Percentiles rank a stretch among this genome's conserved stretches.
phyloP scores from a whole-genome alignment of 2,797 vertebrate genomes.

The Intellagama lesueurii region DNA sequence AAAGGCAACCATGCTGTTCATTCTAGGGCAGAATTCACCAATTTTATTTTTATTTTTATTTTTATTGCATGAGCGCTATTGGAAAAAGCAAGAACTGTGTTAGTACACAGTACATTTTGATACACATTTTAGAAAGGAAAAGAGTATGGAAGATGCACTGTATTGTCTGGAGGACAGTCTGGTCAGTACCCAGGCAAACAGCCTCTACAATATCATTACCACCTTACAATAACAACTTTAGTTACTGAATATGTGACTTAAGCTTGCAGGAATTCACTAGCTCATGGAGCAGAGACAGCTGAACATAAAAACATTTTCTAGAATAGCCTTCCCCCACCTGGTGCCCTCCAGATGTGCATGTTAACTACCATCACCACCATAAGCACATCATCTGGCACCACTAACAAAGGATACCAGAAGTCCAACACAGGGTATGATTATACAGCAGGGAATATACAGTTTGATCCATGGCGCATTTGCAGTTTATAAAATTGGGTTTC shows the following conservation, averaged over 20 bases:
- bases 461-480: too few relatives aligned
- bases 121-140: not conserved
- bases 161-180: not conserved
- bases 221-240: not conserved
- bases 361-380: not conserved
- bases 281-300: not conserved
- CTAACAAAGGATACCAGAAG: too few relatives aligned
- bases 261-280: too few relatives aligned
- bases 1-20: not conserved
- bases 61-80: not conserved
- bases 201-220: not conserved
- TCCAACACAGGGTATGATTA: too few relatives aligned
- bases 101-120: too few relatives aligned
- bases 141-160: not conserved
- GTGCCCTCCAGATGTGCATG: not conserved
- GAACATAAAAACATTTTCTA: not conserved
- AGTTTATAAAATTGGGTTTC: too few relatives aligned
- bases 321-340: not conserved
- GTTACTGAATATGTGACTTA: not conserved
- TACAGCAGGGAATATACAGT: too few relatives aligned
- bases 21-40: not conserved
- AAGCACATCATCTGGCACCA: not conserved
- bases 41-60: fast-evolving
- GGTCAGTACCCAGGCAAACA: not conserved
- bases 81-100: not conserved